Evolutionary conservation across 2,113 vertebrate genomes (phyloP), one percentile per base, ranked within the genome.

Genomic region (Neotoma lepida): DNA sequence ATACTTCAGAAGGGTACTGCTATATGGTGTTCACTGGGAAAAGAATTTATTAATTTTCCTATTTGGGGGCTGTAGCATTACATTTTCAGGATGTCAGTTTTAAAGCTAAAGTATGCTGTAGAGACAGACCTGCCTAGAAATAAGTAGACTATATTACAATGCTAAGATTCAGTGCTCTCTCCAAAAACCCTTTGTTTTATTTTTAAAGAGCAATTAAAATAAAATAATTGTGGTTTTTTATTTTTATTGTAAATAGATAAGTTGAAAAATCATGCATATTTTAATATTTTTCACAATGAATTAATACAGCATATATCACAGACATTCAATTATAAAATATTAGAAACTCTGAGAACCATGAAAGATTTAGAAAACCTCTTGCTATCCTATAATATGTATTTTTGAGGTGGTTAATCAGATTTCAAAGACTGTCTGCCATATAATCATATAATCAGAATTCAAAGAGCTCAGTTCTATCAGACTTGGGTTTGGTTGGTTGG

Each of bases 381-480:
- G 30, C 74, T 90, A 68, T 90, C 39, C 73, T 95, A 86, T 82
- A 86, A 70, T 12, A 33, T 88, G 2, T 70, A 28, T 70, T 46
- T 89, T 73, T 93, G 35, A 87, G 39, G 74, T 28, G 51, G 49
- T 82, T 90, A 44, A 87, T 85, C 13, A 93, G 41, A 96, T 93
- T 97, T 91, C 46, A 91, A 86, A 94, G 56, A 81, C 61, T 87
- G 20, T 92, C 18, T 91, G 13, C 58, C 56, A 17, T 95, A n/a
- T 88, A n/a, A 82, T 44, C 49, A 88, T 54, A n/a, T 89, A 89
- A 91, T 90, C 46, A 87, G 44, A 86, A 90, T 61, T 92, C 74
- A 86, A 39, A 86, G 49, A 74, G 24, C 28, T 94, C 39, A 82
- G 1, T 81, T 94, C 71, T 96, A 3, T n/a, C 78, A 58, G 78